Conservation (phyloP, 2,888 invertebrate species). For the Cryptocephalus primarius region DNA sequence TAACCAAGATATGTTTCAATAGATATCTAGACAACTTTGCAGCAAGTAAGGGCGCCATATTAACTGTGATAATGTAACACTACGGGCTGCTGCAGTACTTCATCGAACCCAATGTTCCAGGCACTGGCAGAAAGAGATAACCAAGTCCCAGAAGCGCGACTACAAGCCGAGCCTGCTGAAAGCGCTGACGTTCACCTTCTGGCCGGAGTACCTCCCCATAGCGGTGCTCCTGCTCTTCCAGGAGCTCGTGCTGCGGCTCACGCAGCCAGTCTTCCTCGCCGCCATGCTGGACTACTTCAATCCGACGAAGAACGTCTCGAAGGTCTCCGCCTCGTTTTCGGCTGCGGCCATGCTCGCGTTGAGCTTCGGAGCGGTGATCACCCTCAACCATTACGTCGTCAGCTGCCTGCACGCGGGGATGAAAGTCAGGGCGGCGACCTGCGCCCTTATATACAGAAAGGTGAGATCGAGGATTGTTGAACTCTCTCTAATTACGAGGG, state of each 20-base stretch:
- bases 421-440: slow-evolving; percentile 66
- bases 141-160: slow-evolving; percentile 38
- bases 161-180: slow-evolving; percentile 50
- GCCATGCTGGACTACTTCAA: slow-evolving; percentile 52
- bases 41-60: too few relatives aligned
- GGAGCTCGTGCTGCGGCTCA: slow-evolving; percentile 44
- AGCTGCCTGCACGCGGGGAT: slow-evolving; percentile 63
- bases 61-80: too few relatives aligned
- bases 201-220: slow-evolving; percentile 47
- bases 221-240: slow-evolving; percentile 52
- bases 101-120: slow-evolving; percentile 33
- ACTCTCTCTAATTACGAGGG: too few relatives aligned
- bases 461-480: too few relatives aligned
- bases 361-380: slow-evolving; percentile 44
- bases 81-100: too few relatives aligned
- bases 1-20: too few relatives aligned
- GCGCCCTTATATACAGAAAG: slow-evolving; percentile 74
- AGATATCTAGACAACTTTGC: too few relatives aligned
- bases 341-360: slow-evolving; percentile 44
- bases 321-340: slow-evolving; percentile 48
- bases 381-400: slow-evolving; percentile 52
- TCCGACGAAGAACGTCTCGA: slow-evolving; percentile 37
- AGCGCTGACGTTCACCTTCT: slow-evolving; percentile 53
- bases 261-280: slow-evolving; percentile 53
- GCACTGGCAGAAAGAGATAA: slow-evolving; percentile 54